A percentile compares a stretch with the other conserved stretches of the same genome.
phyloP scores from a whole-genome alignment of 1,140 invertebrate genomes.

The Caenorhabditis brenneri region DNA sequence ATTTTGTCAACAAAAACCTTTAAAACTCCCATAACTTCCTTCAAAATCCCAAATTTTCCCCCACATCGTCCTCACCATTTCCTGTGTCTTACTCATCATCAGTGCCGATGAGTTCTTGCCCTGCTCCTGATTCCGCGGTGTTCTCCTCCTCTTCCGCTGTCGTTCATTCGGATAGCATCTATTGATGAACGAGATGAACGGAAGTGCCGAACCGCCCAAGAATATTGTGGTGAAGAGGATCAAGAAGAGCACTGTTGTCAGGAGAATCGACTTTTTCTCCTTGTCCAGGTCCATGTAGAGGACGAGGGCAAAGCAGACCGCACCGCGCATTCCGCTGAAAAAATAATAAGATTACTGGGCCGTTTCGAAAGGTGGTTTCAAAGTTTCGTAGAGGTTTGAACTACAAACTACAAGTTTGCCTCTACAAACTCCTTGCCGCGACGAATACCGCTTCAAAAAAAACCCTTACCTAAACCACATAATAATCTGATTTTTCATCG shows the following conservation, averaged over 20 bases:
- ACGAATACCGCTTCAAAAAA: too few species aligned
- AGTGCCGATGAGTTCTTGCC: background rate
- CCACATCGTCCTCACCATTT: too few species aligned
- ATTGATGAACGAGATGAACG: conserved; percentile 76
- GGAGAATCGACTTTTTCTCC: conserved; percentile 90
- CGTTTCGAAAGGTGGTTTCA: background rate
- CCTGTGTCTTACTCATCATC: conserved; percentile 52
- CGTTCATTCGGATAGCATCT: conserved; percentile 45
- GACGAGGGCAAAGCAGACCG: conserved; percentile 95
- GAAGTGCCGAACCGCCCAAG: conserved; percentile 95
- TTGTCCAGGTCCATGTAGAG: conserved; percentile 89
- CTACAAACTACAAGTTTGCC: conserved; percentile 16
- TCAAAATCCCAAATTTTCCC: too few species aligned
- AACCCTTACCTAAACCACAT: conserved; percentile 99
- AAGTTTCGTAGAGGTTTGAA: background rate
- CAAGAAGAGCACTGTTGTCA: conserved; percentile 94
- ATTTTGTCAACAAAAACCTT: too few species aligned
- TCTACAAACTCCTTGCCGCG: too few species aligned
- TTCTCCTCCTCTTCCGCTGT: conserved; percentile 24
- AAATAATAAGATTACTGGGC: conserved; percentile 30
- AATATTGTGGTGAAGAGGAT: conserved; percentile 92
- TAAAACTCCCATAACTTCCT: too few species aligned
- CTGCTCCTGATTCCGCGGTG: background rate
- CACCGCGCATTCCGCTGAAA: conserved; percentile 84
- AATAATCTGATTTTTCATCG: conserved; percentile 96